Percentiles rank a stretch among this genome's conserved stretches.
These are phyloP conservation scores for Morone saxatilis DNA, from an alignment of 2,113 vertebrate species.

Conservation along the genomic window DNA sequence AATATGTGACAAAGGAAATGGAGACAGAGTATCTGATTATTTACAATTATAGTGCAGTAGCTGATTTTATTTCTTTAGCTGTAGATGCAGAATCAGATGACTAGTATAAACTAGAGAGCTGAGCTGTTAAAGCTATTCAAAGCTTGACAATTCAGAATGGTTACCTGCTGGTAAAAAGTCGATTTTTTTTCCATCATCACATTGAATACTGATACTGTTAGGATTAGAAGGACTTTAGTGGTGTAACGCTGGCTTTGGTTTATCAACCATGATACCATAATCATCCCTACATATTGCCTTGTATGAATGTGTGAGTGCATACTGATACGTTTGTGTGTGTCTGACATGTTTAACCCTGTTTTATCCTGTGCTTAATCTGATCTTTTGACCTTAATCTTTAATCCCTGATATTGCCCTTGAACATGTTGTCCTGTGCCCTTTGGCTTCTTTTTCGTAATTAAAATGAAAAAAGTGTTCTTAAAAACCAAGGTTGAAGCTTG, in stretches of 20 bases:
- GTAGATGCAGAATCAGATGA: neutral
- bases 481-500: neutral
- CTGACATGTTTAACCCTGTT: constrained; percentile 17
- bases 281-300: constrained; percentile 1
- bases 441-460: neutral
- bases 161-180: neutral
- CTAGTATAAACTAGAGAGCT: neutral
- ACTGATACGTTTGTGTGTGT: constrained; percentile 1
- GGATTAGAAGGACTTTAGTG: constrained; percentile 10
- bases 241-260: constrained; percentile 13
- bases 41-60: neutral
- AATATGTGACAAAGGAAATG: neutral
- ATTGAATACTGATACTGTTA: neutral
- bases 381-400: constrained; percentile 53
- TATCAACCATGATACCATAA: neutral
- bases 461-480: neutral
- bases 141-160: neutral
- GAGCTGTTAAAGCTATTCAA: neutral
- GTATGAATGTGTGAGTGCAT: neutral
- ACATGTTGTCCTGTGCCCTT: neutral
- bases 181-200: constrained; percentile 3
- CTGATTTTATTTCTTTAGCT: neutral
- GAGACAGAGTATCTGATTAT: neutral
- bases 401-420: constrained; percentile 21
- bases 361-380: constrained; percentile 37